A percentile compares a stretch with the other conserved stretches of the same genome.
Evolutionary conservation across 2,113 vertebrate genomes (phyloP).

Genomic region (Hepsetus odoe): DNA sequence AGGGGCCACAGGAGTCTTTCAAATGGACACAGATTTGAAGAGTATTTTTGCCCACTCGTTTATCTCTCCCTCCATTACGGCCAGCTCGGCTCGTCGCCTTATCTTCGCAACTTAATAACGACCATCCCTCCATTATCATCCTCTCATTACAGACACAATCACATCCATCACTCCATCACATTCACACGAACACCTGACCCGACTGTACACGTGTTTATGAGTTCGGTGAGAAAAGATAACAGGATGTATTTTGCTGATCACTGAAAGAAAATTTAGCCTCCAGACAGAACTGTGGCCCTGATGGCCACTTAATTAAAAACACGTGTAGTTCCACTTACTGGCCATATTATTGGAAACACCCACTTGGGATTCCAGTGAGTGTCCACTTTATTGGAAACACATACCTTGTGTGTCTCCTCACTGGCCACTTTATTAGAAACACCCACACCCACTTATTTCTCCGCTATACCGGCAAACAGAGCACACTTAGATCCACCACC

Average conservation of each 20-base stretch:
- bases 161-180: neutral
- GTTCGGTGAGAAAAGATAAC: neutral
- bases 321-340: neutral
- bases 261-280: too few relatives aligned
- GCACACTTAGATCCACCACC: too few relatives aligned
- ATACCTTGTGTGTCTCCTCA: neutral
- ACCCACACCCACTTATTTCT: neutral
- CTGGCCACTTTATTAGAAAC: neutral
- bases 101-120: slow-evolving; percentile 10
- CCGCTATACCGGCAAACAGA: too few relatives aligned
- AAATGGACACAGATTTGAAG: slow-evolving; percentile 46
- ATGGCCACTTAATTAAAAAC: neutral
- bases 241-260: too few relatives aligned
- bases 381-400: neutral
- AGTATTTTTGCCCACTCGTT: slow-evolving; percentile 36
- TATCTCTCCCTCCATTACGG: slow-evolving; percentile 21
- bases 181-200: too few relatives aligned
- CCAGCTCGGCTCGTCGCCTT: slow-evolving; percentile 1
- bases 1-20: slow-evolving; percentile 34
- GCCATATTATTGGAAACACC: neutral
- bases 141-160: too few relatives aligned
- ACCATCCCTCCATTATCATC: neutral
- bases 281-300: neutral
- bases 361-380: neutral
- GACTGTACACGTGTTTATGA: neutral